phyloP scores from a whole-genome alignment of 1,140 invertebrate species.

The Vollenhovia emeryi region DNA sequence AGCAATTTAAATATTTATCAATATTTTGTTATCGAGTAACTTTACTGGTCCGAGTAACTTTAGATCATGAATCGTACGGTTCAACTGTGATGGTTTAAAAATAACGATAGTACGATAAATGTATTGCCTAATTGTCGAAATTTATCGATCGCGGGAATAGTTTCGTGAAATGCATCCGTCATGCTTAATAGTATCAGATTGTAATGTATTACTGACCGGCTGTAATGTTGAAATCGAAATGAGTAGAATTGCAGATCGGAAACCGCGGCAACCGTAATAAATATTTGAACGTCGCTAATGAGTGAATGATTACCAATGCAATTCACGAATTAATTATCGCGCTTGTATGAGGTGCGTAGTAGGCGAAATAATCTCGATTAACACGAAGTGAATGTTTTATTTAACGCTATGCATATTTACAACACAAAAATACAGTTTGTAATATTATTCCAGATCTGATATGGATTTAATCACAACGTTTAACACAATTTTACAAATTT shows the following conservation, averaged over 20 bases:
- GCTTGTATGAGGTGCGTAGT: background rate
- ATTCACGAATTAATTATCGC: slow-evolving; percentile 55
- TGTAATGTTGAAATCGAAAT: slow-evolving; percentile 8
- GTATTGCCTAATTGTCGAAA: background rate
- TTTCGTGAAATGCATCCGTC: background rate
- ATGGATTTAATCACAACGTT: background rate
- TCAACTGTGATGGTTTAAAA: background rate
- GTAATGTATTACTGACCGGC: slow-evolving; percentile 16
- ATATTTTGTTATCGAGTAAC: background rate
- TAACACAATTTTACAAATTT: too few species aligned
- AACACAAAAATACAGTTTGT: background rate
- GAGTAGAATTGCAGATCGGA: slow-evolving; percentile 24
- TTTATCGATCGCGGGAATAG: slow-evolving; percentile 1
- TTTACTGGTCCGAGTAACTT: background rate
- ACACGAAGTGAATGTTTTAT: slow-evolving; percentile 15
- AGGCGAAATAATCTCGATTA: slow-evolving; percentile 41
- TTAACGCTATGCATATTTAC: background rate
- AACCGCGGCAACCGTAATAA: slow-evolving; percentile 40
- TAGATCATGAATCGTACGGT: background rate
- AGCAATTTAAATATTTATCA: slow-evolving; percentile 10
- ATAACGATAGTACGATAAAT: background rate
- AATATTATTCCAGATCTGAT: background rate
- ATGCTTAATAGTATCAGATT: slow-evolving; percentile 33
- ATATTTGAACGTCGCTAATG: slow-evolving; percentile 56
- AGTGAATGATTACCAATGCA: slow-evolving; percentile 50